Percentiles rank a stretch among this genome's conserved stretches.
phyloP scores from a whole-genome alignment of 2,113 vertebrate species.

The Camelus dromedarius region DNA sequence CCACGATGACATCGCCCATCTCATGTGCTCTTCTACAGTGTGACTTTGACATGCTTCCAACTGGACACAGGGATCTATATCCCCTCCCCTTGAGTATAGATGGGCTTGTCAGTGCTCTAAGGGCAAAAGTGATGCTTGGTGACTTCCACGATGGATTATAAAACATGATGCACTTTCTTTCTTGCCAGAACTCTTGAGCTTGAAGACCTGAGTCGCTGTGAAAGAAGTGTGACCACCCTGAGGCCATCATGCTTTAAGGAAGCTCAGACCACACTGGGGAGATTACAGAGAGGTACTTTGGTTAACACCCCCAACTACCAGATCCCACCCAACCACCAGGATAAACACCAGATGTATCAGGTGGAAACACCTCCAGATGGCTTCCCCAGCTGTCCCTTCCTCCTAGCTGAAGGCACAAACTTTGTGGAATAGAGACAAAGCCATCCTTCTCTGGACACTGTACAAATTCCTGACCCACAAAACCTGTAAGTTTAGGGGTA shows the following conservation, averaged over 20 bases:
- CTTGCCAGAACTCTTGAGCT: neutral
- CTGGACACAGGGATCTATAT: neutral
- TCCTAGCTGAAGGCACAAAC: neutral
- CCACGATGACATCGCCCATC: neutral
- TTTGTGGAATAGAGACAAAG: neutral
- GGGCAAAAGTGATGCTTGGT: neutral
- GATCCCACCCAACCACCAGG: neutral
- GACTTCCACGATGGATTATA: neutral
- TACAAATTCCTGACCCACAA: constrained; percentile 32
- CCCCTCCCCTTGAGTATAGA: neutral
- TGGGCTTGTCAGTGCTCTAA: neutral
- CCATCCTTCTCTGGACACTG: neutral
- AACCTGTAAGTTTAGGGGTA: neutral
- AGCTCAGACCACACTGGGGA: neutral
- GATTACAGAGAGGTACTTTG: neutral
- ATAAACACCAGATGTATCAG: neutral
- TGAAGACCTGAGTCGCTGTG: neutral
- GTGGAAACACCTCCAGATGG: neutral
- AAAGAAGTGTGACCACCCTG: neutral
- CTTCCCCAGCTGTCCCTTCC: neutral
- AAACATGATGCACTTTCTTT: neutral
- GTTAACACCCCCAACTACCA: neutral
- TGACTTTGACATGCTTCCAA: neutral
- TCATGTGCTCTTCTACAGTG: neutral
- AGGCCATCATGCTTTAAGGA: neutral